Base-by-base conservation (phyloP, 1,140 invertebrate species). In the Penaeus japonicus region DNA sequence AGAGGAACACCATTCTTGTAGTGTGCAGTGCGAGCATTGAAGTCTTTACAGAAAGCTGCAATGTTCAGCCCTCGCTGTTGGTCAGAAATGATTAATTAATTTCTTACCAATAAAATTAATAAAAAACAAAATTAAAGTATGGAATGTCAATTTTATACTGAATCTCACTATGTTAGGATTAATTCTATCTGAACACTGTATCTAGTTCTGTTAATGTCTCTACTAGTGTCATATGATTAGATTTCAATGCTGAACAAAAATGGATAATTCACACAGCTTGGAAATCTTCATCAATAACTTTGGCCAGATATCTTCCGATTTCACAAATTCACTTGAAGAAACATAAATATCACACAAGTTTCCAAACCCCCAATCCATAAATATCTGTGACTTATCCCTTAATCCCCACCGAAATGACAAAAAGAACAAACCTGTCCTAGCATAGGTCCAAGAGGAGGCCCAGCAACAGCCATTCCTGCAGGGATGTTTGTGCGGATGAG, bases 21-120 rank as follows among this genome's bases (percentile, higher is more conserved):
- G 91, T 99, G 94, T 85, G 96, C 96, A 2, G 99, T 99, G 92
- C 94, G 95, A 91, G 97, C 96, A 93, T 99, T 99, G 91, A 99
- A 99, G 91, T 99, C 99, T 94, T 99, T 99, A 92, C 97, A 98
- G 93, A 99, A 99, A 78, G 95, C 95, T 77, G 96, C 96, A 91
- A 99, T 99, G 92, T 99, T 99, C 53, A 99, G 95, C 70, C 97
- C 97, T 92, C 97, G 95, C 97, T 99, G 92, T 83, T 73, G 87
- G 47, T 24, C 27, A 20, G 35, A 89, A 59, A n/a, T n/a, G 20
- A n/a, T 32, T 78, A 47, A 32, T 62, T 84, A n/a, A 7, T 24
- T 85, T 78, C 39, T 54, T 5, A 5, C 22, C 1, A 10, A 18
- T 86, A 27, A 24, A 57, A 89, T 73, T 15, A 89, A 24, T 20